Conservation (phyloP, 1,140 invertebrate genomes). For the Oryctes rhinoceros region DNA sequence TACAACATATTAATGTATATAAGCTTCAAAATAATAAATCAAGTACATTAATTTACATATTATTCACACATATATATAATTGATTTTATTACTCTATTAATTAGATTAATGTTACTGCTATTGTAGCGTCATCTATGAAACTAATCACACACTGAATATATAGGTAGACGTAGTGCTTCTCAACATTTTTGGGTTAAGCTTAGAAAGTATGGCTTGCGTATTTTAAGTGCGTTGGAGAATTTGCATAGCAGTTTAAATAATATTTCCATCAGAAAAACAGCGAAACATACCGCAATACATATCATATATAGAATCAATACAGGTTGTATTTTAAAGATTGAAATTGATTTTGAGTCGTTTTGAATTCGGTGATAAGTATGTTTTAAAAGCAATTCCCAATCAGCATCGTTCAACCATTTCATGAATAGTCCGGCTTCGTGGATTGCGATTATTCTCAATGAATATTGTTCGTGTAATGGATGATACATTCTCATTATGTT, state of each 20-base stretch:
- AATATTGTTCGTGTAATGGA: constrained; percentile 14
- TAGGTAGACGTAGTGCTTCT: too few species aligned
- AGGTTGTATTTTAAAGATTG: constrained; percentile 8
- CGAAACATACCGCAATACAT: not conserved
- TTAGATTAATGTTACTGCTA: too few species aligned
- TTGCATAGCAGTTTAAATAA: not conserved
- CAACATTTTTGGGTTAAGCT: too few species aligned
- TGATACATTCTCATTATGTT: constrained; percentile 22
- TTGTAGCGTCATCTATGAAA: too few species aligned
- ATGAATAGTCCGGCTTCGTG: not conserved
- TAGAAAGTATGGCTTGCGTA: too few species aligned
- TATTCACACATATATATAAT: too few species aligned
- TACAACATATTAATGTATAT: too few species aligned
- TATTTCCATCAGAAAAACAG: constrained; percentile 7
- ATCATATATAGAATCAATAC: not conserved
- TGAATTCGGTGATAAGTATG: not conserved
- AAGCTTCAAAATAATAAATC: too few species aligned
- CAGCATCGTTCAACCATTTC: constrained; percentile 18
- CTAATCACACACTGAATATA: too few species aligned
- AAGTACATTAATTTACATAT: too few species aligned
- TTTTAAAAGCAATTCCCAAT: not conserved
- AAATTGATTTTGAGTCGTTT: not conserved
- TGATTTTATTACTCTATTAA: too few species aligned
- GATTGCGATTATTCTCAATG: not conserved
- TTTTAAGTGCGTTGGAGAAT: not conserved